phyloP scores from a whole-genome alignment of 2,888 invertebrate genomes.

The Acleris cristana region DNA sequence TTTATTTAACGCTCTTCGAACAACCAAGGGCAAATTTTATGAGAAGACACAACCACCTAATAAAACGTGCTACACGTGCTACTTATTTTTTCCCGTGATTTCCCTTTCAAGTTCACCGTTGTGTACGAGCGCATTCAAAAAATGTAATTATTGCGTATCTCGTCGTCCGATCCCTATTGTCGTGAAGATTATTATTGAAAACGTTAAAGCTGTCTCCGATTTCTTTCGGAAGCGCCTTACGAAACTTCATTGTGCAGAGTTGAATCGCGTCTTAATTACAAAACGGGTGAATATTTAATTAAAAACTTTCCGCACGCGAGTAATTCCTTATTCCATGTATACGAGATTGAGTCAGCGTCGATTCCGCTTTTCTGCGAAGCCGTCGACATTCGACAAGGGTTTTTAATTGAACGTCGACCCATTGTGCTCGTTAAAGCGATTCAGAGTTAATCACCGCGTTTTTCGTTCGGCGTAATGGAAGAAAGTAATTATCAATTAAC shows the following conservation, averaged over 20 bases:
- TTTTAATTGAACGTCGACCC: conserved; percentile 81
- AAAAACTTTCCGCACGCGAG: conserved; percentile 82
- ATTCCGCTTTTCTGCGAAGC: conserved; percentile 74
- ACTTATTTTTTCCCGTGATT: conserved; percentile 24
- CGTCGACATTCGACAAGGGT: conserved; percentile 79
- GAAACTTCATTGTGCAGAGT: conserved; percentile 71
- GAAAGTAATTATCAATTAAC: conserved; percentile 84
- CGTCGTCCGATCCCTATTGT: conserved; percentile 20
- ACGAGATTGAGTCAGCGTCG: conserved; percentile 79
- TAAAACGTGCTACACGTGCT: background rate
- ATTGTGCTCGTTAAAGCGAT: conserved; percentile 82
- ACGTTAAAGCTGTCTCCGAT: conserved; percentile 59
- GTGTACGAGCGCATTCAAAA: conserved; percentile 45
- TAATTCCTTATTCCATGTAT: conserved; percentile 81
- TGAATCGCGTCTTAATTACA: conserved; percentile 80
- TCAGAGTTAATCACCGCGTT: conserved; percentile 81
- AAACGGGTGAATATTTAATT: conserved; percentile 82
- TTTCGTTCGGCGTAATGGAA: conserved; percentile 80
- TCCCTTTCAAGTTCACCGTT: conserved; percentile 42
- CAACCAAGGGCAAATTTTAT: background rate
- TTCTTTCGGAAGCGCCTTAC: conserved; percentile 68
- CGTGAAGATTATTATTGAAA: conserved; percentile 50
- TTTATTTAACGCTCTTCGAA: background rate
- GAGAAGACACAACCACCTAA: background rate
- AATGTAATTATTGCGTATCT: conserved; percentile 47